Evolutionary conservation across 1,140 invertebrate genomes (phyloP).

Genomic region (Phortica variegata): DNA sequence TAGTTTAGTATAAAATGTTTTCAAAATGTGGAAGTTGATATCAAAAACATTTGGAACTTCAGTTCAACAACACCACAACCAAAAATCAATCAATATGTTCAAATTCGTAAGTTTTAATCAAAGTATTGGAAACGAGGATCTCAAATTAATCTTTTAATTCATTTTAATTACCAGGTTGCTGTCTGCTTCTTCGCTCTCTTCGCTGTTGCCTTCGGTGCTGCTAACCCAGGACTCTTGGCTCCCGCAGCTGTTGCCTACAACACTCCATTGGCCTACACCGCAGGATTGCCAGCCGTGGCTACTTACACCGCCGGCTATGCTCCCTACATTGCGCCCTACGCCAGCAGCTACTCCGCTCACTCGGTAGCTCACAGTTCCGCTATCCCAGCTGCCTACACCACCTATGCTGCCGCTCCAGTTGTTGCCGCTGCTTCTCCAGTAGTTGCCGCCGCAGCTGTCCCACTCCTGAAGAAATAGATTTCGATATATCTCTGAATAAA

Average conservation of each 20-base stretch:
- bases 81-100: constrained; percentile 39
- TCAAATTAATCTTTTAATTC: constrained; percentile 14
- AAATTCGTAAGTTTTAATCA: constrained; percentile 54
- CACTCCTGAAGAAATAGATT: constrained; percentile 28
- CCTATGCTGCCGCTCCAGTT: constrained; percentile 47
- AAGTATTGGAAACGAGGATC: not conserved
- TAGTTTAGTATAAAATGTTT: not conserved
- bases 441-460: constrained; percentile 8
- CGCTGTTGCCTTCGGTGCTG: constrained; percentile 51
- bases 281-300: constrained; percentile 42
- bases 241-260: constrained; percentile 57
- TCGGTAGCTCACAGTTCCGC: constrained; percentile 42
- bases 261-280: constrained; percentile 58
- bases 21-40: not conserved
- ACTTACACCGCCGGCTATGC: constrained; percentile 39
- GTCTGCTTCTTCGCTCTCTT: constrained; percentile 56
- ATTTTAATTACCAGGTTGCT: constrained; percentile 56
- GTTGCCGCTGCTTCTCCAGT: constrained; percentile 27
- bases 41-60: constrained; percentile 21
- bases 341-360: constrained; percentile 24
- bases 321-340: constrained; percentile 30
- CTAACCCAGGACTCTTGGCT: constrained; percentile 58
- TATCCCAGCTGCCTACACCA: constrained; percentile 49
- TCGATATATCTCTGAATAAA: no score
- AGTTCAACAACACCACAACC: constrained; percentile 11